Percentiles rank a stretch among this genome's conserved stretches.
These are phyloP conservation scores for Brachionus paranguensis DNA, from an alignment of 1,140 invertebrate genomes.

Conservation along the genomic window DNA sequence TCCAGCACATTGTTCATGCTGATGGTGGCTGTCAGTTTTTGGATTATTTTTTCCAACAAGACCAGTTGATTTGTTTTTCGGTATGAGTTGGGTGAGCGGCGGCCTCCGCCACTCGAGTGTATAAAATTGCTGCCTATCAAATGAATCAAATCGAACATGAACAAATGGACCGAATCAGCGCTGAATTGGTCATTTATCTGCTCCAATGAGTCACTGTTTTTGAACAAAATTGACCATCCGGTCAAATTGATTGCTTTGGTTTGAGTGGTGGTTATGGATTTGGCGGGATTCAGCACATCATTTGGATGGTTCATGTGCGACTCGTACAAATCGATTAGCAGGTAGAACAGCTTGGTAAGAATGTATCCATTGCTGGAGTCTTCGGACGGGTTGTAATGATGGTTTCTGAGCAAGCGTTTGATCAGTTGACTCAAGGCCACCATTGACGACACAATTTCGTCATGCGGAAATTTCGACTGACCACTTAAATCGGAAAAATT, in stretches of 20 bases:
- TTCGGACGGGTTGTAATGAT: constrained; percentile 9
- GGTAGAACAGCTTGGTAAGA: constrained; percentile 5
- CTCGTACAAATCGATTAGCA: constrained; percentile 37
- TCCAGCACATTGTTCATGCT: background rate
- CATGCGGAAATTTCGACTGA: background rate
- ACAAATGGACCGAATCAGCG: constrained; percentile 30
- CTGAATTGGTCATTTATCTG: constrained; percentile 1
- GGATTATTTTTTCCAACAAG: constrained; percentile 35
- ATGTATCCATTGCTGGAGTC: constrained; percentile 1
- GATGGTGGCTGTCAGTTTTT: constrained; percentile 18
- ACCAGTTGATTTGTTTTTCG: constrained; percentile 20
- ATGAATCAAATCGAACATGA: constrained; percentile 35
- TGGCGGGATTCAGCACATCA: constrained; percentile 10
- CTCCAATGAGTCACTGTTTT: background rate
- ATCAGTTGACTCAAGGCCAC: constrained; percentile 34
- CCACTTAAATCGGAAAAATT: constrained; percentile 25
- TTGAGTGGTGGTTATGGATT: background rate
- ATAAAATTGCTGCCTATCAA: constrained; percentile 37
- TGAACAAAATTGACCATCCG: constrained; percentile 16
- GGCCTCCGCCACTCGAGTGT: background rate
- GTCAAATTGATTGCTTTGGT: background rate
- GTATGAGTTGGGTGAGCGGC: background rate
- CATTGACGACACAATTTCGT: constrained; percentile 25
- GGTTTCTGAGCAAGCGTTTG: constrained; percentile 1
- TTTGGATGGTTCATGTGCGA: constrained; percentile 33